Evolutionary conservation across 2,797 vertebrate species (phyloP).

Genomic region (Melanotaenia trifasciata): DNA sequence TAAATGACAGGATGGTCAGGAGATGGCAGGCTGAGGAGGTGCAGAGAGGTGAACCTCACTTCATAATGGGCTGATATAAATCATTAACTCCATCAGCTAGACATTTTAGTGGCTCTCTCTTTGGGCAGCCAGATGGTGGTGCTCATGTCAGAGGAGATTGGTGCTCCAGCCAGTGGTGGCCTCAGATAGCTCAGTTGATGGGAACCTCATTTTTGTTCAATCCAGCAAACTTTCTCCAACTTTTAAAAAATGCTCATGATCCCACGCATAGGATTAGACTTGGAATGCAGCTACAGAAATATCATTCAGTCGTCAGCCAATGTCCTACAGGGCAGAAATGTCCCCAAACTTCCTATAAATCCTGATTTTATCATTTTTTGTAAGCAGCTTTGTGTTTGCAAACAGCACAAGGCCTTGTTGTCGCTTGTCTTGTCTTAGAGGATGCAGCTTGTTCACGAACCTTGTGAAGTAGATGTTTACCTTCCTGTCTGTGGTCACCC

Average conservation of each 20-base stretch:
- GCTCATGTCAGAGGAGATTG: slow-evolving; percentile 64
- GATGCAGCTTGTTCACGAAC: slow-evolving; percentile 68
- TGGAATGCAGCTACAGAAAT: slow-evolving; percentile 27
- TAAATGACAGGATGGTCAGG: slow-evolving; percentile 49
- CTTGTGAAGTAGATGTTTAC: slow-evolving; percentile 70
- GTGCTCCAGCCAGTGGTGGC: slow-evolving; percentile 28
- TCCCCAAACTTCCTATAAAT: slow-evolving; percentile 45
- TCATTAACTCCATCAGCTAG: slow-evolving; percentile 81
- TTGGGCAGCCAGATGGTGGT: slow-evolving; percentile 77
- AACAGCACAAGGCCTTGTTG: slow-evolving; percentile 14
- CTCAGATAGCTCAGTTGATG: slow-evolving; percentile 69
- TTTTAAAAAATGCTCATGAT: slow-evolving; percentile 41
- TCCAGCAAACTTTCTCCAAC: background rate
- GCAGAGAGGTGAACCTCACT: slow-evolving; percentile 52
- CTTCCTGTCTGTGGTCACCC: slow-evolving; percentile 79
- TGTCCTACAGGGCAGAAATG: slow-evolving; percentile 7
- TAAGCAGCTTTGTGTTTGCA: slow-evolving; percentile 46
- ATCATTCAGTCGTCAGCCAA: slow-evolving; percentile 15
- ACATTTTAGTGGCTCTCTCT: slow-evolving; percentile 67
- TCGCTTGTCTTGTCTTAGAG: slow-evolving; percentile 61
- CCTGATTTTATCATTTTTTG: slow-evolving; percentile 46
- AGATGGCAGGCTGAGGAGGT: slow-evolving; percentile 32
- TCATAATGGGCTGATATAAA: slow-evolving; percentile 74
- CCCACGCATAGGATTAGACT: slow-evolving; percentile 27
- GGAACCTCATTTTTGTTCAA: slow-evolving; percentile 40